Base-by-base conservation (phyloP, 2,888 invertebrate species). In the Galeopsomyia nigrocyanea region DNA sequence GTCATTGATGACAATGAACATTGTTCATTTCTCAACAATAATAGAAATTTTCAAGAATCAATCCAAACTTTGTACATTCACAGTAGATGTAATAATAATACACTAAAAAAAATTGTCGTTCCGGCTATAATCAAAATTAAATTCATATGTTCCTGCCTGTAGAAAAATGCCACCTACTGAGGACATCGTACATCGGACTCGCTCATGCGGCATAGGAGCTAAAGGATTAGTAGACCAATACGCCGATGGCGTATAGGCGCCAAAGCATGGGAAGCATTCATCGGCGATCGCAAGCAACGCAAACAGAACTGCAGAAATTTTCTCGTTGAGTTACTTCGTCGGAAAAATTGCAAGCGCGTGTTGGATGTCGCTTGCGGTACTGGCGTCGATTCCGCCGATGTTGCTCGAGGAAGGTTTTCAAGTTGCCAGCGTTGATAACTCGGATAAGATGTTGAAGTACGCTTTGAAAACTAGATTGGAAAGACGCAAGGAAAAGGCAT, bases 401-500 rank as follows among this genome's bases (percentile, higher is more conserved):
- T 87, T 96, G 61, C 87, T 96, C 17, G 95, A 96, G 80, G 95
- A 95, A 85, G 96, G 95, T 0, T 96, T 95, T 84, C 90, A 93
- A 75, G 92, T 96, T 46, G 92, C 93, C 2, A 96, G 96, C 0
- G 92, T 94, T 5, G 96, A 96, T 87, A 96, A 96, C 0, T 96
- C 96, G 0, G 96, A 96, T 84, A 96, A 96, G 87, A 96, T 96
- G 96, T 86, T 96, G 80, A 96, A 96, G 82, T 92, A 95, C 83
- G 96, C 96, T 0, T 87, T 96, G 50, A 94, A 95, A 82, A 91
- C 94, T 22, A 88, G 96, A 64, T 96, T 96, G 96, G 91, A 92
- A 66, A 90, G 94, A 63, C 89, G 96, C 76, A 94, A 92, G 81
- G 93, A 96, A 80, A 80, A 88, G 0, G 91, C 91, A 62, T 96